Base-by-base conservation (phyloP, 2,797 vertebrate genomes). In the Pseudomugil tenellus region DNA sequence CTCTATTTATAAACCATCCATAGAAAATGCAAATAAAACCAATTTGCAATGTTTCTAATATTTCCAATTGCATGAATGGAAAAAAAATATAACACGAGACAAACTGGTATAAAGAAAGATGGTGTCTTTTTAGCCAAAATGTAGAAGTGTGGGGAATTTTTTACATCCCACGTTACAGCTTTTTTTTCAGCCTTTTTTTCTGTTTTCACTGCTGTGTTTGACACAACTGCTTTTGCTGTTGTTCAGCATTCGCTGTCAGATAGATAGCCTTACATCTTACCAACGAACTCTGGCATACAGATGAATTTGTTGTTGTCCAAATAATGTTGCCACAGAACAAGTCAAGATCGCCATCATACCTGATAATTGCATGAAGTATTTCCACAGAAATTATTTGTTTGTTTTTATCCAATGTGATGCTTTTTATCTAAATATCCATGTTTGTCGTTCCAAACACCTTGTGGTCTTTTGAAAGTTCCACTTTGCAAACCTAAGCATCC, bases 11-110 rank as follows among this genome's bases (percentile, higher is more conserved):
- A 53, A 59, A 28, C 8, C 9, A 23, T 11, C 21, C n/a, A 31
- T 23, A 39, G 5, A 19, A 63, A 70, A 70, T 37, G 51, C 4
- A 39, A 49, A 56, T 70, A 63, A 29, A 39, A 48, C 41, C 31
- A 39, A 21, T 23, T 17, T 65, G n/a, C 49, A 1, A 14, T 28
- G 19, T 21, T 26, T 28, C 23, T 17, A 51, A 62, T 51, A 31
- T 25, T 16, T 26, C 23, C 43, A 62, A 4, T 14, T 17, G 14
- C 13, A 61, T 34, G 5, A 11, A 1, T 11, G 0, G 21, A 17
- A 53, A 6, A 0, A 60, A 7, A 0, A 60, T 14, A 26, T 26
- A 25, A 23, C 21, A 16, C 9, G 13, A 12, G 3, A 35, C 34
- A 35, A 35, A 41, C 23, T 14, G n/a, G 26, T 25, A 23, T 41